Percentiles rank a stretch among this genome's conserved stretches.
These are phyloP conservation scores for Origma solitaria DNA, from an alignment of 2,113 vertebrate genomes.

Conservation along the genomic window DNA sequence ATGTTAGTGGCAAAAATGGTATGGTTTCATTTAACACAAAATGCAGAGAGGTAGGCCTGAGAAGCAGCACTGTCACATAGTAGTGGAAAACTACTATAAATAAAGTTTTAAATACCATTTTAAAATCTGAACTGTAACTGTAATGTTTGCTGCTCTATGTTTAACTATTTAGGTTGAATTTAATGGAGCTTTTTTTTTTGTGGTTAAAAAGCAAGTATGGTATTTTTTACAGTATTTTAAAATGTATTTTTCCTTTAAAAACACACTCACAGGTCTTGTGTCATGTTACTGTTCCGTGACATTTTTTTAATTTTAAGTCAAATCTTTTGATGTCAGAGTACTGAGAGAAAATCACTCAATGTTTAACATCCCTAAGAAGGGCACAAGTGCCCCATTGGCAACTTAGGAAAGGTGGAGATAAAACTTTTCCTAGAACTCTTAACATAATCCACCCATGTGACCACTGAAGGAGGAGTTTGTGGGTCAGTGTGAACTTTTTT, in stretches of 20 bases:
- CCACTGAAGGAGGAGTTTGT: conserved; percentile 54
- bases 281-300: background rate
- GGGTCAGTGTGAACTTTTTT: conserved; percentile 60
- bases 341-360: background rate
- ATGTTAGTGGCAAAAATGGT: background rate
- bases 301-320: background rate
- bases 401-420: background rate
- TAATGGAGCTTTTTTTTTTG: background rate
- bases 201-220: background rate
- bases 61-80: background rate
- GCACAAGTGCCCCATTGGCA: background rate
- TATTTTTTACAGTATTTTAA: conserved; percentile 14
- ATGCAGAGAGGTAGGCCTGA: background rate
- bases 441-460: background rate
- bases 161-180: conserved; percentile 9
- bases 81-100: conserved; percentile 10
- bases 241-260: conserved; percentile 30
- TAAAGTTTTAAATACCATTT: background rate
- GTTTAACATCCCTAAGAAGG: background rate
- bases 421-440: background rate
- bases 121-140: background rate
- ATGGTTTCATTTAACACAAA: background rate
- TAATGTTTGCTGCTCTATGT: conserved; percentile 36
- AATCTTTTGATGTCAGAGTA: background rate
- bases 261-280: background rate